These are phyloP conservation scores for Lasius fuliginosus DNA, from an alignment of 2,888 invertebrate species.

Conservation along the genomic window DNA sequence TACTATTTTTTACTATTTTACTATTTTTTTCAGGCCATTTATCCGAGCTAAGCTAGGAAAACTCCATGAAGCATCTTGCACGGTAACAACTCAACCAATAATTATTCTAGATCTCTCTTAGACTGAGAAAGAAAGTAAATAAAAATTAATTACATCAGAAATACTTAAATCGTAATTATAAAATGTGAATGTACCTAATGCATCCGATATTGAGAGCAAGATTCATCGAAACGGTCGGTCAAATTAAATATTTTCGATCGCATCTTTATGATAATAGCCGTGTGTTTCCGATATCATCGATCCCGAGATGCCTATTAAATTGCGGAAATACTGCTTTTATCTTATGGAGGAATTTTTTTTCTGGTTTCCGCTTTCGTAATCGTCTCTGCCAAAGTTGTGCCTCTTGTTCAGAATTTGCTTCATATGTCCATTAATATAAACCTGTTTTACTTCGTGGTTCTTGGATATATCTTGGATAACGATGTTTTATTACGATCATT, in stretches of 20 bases:
- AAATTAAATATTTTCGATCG: not conserved
- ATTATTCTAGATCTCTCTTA: conserved; percentile 33
- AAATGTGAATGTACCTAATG: not conserved
- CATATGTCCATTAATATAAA: conserved; percentile 27
- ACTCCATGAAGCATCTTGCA: conserved; percentile 98
- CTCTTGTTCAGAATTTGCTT: conserved; percentile 53
- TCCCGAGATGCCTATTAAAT: conserved; percentile 21
- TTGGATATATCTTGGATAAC: not conserved
- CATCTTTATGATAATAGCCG: not conserved
- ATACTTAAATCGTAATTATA: not conserved
- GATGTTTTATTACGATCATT: not conserved
- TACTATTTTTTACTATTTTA: conserved; percentile 78
- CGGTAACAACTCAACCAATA: conserved; percentile 90
- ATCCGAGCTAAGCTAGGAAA: conserved; percentile 98
- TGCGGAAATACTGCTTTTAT: conserved; percentile 36
- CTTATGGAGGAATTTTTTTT: conserved; percentile 48
- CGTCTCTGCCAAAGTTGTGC: conserved; percentile 55
- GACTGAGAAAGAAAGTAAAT: not conserved
- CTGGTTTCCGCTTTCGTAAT: conserved; percentile 55
- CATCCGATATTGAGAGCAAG: not conserved
- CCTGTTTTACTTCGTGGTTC: not conserved
- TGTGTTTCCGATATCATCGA: conserved; percentile 8
- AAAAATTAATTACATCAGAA: not conserved
- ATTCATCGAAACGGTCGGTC: not conserved
- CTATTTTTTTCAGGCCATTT: conserved; percentile 92